phyloP scores from a whole-genome alignment of 2,888 invertebrate genomes.

The Xestia rhomboidea region DNA sequence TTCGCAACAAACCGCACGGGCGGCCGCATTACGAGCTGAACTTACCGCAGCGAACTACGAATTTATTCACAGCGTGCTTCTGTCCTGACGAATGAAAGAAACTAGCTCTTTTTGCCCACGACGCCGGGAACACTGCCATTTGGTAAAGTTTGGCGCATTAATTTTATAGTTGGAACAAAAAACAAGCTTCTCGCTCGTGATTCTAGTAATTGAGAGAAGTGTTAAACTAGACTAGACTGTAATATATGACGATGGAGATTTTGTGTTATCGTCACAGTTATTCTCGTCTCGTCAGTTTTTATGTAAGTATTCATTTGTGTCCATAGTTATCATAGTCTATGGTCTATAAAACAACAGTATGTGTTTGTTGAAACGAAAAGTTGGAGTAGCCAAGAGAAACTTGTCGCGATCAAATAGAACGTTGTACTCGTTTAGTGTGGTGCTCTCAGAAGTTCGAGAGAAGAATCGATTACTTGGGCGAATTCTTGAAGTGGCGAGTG shows the following conservation, averaged over 20 bases:
- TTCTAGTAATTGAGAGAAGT: conserved; percentile 54
- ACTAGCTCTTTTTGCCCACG: conserved; percentile 51
- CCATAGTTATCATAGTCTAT: conserved; percentile 12
- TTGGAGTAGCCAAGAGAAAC: conserved; percentile 41
- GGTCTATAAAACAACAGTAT: conserved; percentile 25
- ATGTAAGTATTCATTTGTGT: conserved; percentile 39
- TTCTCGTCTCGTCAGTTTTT: conserved; percentile 18
- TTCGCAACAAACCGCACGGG: conserved; percentile 64
- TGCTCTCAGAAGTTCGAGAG: conserved; percentile 52
- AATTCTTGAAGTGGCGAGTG: conserved; percentile 35
- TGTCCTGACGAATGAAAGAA: conserved; percentile 55
- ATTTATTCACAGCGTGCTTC: conserved; percentile 60
- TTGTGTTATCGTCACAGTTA: conserved; percentile 18
- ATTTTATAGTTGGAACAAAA: conserved; percentile 57
- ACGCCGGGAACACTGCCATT: conserved; percentile 55
- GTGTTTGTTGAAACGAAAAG: conserved; percentile 27
- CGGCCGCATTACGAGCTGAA: conserved; percentile 63
- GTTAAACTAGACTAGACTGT: conserved; percentile 42
- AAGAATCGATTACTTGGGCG: conserved; percentile 56
- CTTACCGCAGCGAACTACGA: conserved; percentile 59
- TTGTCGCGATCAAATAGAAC: conserved; percentile 54
- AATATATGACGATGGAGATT: conserved; percentile 24
- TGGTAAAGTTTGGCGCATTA: conserved; percentile 58
- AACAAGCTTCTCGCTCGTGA: conserved; percentile 43
- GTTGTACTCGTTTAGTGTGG: conserved; percentile 40